Evolutionary conservation across 2,113 vertebrate species (phyloP).

Genomic region (Pseudois nayaur): DNA sequence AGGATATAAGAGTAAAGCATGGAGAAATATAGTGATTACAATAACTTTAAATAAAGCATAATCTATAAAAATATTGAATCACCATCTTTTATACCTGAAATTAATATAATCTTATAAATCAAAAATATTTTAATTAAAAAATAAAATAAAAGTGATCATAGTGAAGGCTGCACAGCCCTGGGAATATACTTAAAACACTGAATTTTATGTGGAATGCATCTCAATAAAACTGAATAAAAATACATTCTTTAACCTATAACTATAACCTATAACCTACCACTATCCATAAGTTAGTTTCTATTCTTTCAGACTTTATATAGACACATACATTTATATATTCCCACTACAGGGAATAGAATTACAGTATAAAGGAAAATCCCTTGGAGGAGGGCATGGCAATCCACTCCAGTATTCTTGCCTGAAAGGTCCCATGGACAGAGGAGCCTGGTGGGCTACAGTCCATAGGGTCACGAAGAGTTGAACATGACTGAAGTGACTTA

Average conservation of each 20-base stretch:
- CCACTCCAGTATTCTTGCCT: background rate
- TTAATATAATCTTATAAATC: background rate
- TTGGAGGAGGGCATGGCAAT: background rate
- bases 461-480: background rate
- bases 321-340: background rate
- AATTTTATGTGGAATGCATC: background rate
- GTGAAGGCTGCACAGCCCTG: background rate
- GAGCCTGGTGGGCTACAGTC: background rate
- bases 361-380: background rate
- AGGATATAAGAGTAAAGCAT: background rate
- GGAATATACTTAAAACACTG: background rate
- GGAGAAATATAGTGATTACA: background rate
- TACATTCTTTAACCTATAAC: background rate
- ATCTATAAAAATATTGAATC: background rate
- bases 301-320: background rate
- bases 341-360: background rate
- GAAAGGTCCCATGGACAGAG: background rate
- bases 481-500: background rate
- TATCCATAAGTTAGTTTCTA: background rate
- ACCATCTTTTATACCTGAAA: background rate
- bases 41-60: background rate
- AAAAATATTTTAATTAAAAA: background rate
- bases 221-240: background rate
- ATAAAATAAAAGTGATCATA: conserved; percentile 7
- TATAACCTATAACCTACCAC: background rate